Percentiles rank a stretch among this genome's conserved stretches.
Evolutionary conservation across 2,888 invertebrate genomes (phyloP).

Genomic region (Drosophila tripunctata): DNA sequence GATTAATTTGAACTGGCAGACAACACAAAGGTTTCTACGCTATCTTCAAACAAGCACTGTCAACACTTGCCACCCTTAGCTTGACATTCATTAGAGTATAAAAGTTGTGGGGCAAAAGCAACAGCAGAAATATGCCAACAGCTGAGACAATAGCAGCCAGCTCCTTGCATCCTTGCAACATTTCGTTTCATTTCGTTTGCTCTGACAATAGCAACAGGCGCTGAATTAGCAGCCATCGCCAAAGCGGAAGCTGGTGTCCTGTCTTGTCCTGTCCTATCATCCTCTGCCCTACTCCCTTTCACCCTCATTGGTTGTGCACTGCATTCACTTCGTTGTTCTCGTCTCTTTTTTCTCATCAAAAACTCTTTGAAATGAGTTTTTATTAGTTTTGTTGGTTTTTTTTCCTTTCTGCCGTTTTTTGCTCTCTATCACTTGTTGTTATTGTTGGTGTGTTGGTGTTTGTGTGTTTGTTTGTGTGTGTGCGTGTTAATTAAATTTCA

Average conservation of each 20-base stretch:
- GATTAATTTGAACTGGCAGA: constrained; percentile 57
- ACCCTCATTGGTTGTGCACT: neutral
- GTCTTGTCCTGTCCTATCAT: constrained; percentile 21
- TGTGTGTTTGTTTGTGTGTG: constrained; percentile 20
- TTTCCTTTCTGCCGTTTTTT: constrained; percentile 47
- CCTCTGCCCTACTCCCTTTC: neutral
- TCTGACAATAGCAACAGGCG: constrained; percentile 71
- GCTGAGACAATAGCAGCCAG: constrained; percentile 50
- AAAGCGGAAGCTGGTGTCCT: constrained; percentile 42
- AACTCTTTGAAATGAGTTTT: constrained; percentile 76
- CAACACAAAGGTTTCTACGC: constrained; percentile 26
- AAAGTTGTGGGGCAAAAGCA: constrained; percentile 38
- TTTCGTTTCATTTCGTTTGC: constrained; percentile 14
- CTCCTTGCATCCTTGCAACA: constrained; percentile 11
- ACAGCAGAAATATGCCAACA: constrained; percentile 36
- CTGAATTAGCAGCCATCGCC: constrained; percentile 65
- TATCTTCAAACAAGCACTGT: neutral
- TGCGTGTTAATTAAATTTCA: constrained; percentile 74
- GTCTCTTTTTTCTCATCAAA: constrained; percentile 59
- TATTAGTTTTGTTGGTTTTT: constrained; percentile 76
- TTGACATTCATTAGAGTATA: constrained; percentile 71
- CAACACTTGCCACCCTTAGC: constrained; percentile 37
- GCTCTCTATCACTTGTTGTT: constrained; percentile 27
- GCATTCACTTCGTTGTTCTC: constrained; percentile 19
- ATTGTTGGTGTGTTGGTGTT: constrained; percentile 7